Conservation (phyloP, 2,797 vertebrate genomes). For the Coilia nasus region DNA sequence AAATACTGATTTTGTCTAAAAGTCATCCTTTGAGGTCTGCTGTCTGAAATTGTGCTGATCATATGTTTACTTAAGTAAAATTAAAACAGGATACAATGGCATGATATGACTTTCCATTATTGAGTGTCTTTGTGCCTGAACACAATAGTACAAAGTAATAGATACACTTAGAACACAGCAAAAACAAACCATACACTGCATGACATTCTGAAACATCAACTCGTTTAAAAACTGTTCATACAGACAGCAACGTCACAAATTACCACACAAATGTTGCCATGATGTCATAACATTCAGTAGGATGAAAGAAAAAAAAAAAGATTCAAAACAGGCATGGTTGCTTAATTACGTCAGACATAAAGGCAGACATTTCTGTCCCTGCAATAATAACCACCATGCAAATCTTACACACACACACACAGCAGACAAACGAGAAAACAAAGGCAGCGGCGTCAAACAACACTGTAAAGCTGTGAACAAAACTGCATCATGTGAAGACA, state of each 20-base stretch:
- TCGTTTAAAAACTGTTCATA: background rate
- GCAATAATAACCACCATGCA: background rate
- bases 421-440: background rate
- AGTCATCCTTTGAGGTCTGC: background rate
- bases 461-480: background rate
- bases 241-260: background rate
- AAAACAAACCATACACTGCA: background rate
- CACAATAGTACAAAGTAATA: background rate
- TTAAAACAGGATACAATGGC: background rate
- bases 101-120: background rate
- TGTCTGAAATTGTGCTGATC: slow-evolving; percentile 4
- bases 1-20: background rate
- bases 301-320: background rate
- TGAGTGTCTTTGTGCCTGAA: slow-evolving; percentile 12
- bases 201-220: background rate
- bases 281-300: background rate
- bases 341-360: background rate
- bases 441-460: background rate
- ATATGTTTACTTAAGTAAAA: background rate
- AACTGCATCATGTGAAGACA: background rate
- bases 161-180: slow-evolving; percentile 19
- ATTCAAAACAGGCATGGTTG: slow-evolving; percentile 11
- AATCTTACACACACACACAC: background rate
- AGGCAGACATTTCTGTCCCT: background rate
- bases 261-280: background rate